Conservation (phyloP, 1,140 invertebrate genomes). For the Limonius californicus region DNA sequence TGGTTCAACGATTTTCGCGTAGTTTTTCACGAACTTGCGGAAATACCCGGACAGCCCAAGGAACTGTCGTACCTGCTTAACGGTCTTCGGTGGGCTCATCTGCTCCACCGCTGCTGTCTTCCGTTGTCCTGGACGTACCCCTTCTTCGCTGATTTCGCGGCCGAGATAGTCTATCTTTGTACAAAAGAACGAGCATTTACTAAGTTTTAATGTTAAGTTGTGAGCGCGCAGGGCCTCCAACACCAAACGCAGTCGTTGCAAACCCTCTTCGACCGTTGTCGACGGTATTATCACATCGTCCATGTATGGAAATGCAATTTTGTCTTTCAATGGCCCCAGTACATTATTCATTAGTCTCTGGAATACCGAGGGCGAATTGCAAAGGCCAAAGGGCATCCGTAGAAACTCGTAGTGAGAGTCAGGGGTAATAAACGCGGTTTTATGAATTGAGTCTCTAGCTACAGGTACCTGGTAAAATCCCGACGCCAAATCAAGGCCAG, state of each 20-base stretch:
- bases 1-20: conserved; percentile 33
- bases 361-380: conserved; percentile 45
- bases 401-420: conserved; percentile 37
- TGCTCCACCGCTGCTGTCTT: conserved; percentile 34
- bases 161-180: neutral
- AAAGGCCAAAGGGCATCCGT: conserved; percentile 37
- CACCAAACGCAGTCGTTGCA: conserved; percentile 26
- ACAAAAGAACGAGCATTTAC: neutral
- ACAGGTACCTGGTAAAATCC: conserved; percentile 35
- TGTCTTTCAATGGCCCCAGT: conserved; percentile 22
- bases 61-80: conserved; percentile 35
- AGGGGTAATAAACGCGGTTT: conserved; percentile 38
- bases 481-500: conserved; percentile 23
- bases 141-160: neutral
- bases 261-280: conserved; percentile 24
- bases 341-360: conserved; percentile 33
- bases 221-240: conserved; percentile 14
- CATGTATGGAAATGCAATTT: conserved; percentile 13
- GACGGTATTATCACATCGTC: conserved; percentile 18
- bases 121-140: neutral
- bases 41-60: conserved; percentile 41
- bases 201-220: neutral
- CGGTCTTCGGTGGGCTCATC: conserved; percentile 34
- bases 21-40: conserved; percentile 35
- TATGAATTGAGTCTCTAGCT: conserved; percentile 25